phyloP scores from a whole-genome alignment of 2,888 invertebrate genomes.

The Chymomyza fuscimana region DNA sequence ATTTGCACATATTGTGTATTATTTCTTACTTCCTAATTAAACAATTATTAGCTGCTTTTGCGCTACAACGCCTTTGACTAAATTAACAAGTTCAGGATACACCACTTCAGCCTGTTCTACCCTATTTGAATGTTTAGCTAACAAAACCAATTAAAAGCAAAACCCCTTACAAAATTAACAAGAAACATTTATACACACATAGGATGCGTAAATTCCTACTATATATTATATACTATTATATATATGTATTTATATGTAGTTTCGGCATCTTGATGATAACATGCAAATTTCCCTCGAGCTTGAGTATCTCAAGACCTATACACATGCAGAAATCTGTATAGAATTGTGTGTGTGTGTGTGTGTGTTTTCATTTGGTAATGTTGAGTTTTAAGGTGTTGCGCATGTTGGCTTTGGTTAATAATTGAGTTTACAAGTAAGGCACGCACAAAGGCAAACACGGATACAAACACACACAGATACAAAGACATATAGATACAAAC shows the following conservation, averaged over 20 bases:
- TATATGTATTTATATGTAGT: neutral
- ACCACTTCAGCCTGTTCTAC: neutral
- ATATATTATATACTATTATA: neutral
- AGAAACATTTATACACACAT: constrained; percentile 26
- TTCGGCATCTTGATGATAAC: constrained; percentile 58
- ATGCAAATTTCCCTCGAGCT: constrained; percentile 71
- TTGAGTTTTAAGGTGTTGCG: constrained; percentile 60
- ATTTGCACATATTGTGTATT: constrained; percentile 57
- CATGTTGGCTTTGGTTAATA: constrained; percentile 62
- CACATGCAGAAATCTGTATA: neutral
- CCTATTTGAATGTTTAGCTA: constrained; percentile 13
- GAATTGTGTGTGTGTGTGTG: too few relatives aligned
- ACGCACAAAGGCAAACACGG: constrained; percentile 49
- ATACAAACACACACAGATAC: constrained; percentile 26
- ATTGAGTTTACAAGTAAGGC: constrained; percentile 69
- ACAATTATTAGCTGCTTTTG: constrained; percentile 63
- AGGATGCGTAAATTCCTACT: too few relatives aligned
- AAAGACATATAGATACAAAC: constrained; percentile 14
- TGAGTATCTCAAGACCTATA: constrained; percentile 10
- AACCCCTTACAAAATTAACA: constrained; percentile 48
- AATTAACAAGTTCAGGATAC: constrained; percentile 51
- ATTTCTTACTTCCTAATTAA: constrained; percentile 69
- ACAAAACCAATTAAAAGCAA: constrained; percentile 69
- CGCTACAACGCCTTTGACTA: constrained; percentile 31
- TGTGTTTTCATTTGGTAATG: neutral